phyloP scores from a whole-genome alignment of 1,140 invertebrate species.

The Campodea augens region DNA sequence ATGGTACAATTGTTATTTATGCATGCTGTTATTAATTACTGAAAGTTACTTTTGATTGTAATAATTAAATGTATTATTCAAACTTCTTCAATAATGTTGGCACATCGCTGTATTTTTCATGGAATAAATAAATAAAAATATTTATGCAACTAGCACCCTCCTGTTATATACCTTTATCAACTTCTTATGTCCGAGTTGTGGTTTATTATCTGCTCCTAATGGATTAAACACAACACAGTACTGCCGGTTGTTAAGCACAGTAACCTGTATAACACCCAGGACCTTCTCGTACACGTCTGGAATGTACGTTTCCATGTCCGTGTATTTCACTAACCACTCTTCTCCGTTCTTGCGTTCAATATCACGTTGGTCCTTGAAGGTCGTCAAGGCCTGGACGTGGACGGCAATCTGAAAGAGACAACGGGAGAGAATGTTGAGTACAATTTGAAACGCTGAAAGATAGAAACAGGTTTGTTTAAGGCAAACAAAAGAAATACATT shows the following conservation, averaged over 20 bases:
- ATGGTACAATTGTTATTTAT: too few species aligned
- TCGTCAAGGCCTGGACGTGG: constrained; percentile 26
- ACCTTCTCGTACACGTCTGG: constrained; percentile 32
- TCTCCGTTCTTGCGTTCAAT: constrained; percentile 29
- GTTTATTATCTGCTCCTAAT: constrained; percentile 24
- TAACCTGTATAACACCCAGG: constrained; percentile 26
- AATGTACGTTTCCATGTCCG: constrained; percentile 29
- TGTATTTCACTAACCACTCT: constrained; percentile 30
- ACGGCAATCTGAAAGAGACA: constrained; percentile 24
- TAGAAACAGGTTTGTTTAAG: too few species aligned
- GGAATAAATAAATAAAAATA: too few species aligned
- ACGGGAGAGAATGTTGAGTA: too few species aligned
- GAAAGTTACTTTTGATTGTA: too few species aligned
- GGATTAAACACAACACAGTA: constrained; percentile 32
- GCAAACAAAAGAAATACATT: too few species aligned
- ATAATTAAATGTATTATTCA: too few species aligned
- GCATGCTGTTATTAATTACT: too few species aligned
- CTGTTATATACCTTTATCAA: constrained; percentile 22
- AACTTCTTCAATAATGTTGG: too few species aligned
- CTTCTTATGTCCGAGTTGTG: constrained; percentile 28
- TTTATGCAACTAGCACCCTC: too few species aligned
- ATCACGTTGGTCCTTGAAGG: constrained; percentile 28
- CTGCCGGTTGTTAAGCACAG: constrained; percentile 27
- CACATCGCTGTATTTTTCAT: too few species aligned
- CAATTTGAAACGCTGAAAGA: too few species aligned